These are phyloP conservation scores for Apus apus DNA, from an alignment of 2,113 vertebrate genomes.

Conservation along the genomic window DNA sequence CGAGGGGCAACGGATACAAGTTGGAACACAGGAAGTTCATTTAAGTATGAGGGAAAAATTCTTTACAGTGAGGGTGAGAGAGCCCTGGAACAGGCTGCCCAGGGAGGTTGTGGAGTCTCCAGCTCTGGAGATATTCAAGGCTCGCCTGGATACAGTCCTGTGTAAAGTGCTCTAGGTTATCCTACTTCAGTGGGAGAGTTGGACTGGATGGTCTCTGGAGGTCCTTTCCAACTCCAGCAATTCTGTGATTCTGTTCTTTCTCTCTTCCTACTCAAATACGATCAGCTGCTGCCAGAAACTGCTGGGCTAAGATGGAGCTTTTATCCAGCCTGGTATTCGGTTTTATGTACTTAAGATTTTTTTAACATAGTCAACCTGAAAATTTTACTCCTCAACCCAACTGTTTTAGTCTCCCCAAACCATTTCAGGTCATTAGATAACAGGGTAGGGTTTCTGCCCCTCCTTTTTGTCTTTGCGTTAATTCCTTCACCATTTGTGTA, in stretches of 20 bases:
- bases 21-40: too few relatives aligned
- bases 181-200: too few relatives aligned
- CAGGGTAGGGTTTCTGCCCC: neutral
- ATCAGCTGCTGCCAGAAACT: neutral
- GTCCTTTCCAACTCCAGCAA: too few relatives aligned
- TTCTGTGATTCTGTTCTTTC: neutral
- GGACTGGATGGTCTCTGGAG: too few relatives aligned
- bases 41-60: too few relatives aligned
- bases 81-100: too few relatives aligned
- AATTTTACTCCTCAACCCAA: neutral
- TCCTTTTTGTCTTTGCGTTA: neutral
- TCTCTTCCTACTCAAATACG: neutral
- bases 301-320: neutral
- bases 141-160: too few relatives aligned
- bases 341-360: neutral
- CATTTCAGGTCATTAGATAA: neutral
- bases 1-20: too few relatives aligned
- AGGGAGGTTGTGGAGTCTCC: too few relatives aligned
- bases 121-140: too few relatives aligned
- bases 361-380: neutral
- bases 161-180: too few relatives aligned
- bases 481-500: neutral
- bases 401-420: neutral
- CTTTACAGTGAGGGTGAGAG: too few relatives aligned
- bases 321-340: rapidly evolving